Conservation (phyloP, 2,797 vertebrate genomes). For the Siniperca obscura region DNA sequence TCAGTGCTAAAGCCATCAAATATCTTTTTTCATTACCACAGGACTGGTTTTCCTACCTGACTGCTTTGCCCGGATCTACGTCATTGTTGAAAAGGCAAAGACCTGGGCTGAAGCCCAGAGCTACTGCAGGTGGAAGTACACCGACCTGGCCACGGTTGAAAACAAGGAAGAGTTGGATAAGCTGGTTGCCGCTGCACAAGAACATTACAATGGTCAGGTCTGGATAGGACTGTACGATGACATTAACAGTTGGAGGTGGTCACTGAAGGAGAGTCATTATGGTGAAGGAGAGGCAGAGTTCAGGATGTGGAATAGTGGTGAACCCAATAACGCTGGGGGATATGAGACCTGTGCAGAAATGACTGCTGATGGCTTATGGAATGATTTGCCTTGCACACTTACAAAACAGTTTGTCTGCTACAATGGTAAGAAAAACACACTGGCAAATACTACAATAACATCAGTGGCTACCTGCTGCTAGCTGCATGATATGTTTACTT, state of each 20-base stretch:
- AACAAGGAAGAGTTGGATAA: background rate
- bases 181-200: background rate
- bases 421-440: background rate
- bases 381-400: accelerated
- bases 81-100: background rate
- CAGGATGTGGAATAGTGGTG: background rate
- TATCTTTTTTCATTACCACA: background rate
- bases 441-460: background rate
- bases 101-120: background rate
- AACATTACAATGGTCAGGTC: accelerated
- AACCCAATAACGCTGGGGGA: accelerated
- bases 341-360: background rate
- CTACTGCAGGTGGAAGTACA: conserved; percentile 16
- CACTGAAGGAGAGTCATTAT: background rate
- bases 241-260: conserved; percentile 16
- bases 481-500: background rate
- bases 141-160: conserved; percentile 3
- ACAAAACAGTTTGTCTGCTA: accelerated
- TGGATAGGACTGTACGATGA: conserved; percentile 23
- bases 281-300: conserved; percentile 1
- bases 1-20: no score
- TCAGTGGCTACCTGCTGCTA: background rate
- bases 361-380: accelerated
- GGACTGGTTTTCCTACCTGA: conserved; percentile 5
- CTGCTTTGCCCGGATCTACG: background rate